phyloP scores from a whole-genome alignment of 1,140 invertebrate species.

The Watersipora subatra region DNA sequence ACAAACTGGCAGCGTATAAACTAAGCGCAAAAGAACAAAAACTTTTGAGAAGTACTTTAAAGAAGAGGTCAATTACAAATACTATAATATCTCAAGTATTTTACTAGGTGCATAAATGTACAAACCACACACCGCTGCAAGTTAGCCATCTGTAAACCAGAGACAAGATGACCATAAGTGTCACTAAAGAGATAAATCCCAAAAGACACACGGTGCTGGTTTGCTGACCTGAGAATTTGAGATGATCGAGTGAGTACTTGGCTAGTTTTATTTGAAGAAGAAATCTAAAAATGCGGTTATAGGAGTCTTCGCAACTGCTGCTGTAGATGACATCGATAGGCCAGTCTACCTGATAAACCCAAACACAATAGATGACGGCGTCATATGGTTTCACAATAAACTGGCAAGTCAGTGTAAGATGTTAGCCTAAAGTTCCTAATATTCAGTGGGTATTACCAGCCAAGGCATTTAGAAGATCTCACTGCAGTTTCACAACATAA shows the following conservation, averaged over 20 bases:
- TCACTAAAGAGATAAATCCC: too few species aligned
- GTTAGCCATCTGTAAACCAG: neutral
- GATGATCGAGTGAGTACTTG: conserved; percentile 47
- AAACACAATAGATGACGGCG: conserved; percentile 26
- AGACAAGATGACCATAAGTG: neutral
- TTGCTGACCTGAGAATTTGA: conserved; percentile 41
- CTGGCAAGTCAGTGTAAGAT: too few species aligned
- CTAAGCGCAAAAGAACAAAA: too few species aligned
- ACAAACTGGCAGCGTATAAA: too few species aligned
- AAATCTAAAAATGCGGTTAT: conserved; percentile 51
- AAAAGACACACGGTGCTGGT: too few species aligned
- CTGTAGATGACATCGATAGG: conserved; percentile 46
- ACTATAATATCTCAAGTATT: neutral
- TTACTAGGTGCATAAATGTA: neutral
- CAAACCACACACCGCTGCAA: neutral
- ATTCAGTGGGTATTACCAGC: too few species aligned
- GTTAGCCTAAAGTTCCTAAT: too few species aligned
- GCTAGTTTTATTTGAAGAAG: conserved; percentile 50
- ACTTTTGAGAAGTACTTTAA: neutral
- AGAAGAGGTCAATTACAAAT: neutral
- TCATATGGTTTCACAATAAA: conserved; percentile 30
- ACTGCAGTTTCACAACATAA: too few species aligned
- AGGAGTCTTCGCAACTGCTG: conserved; percentile 42
- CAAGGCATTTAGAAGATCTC: too few species aligned
- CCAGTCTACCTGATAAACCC: conserved; percentile 42